Conservation (phyloP, 1,140 invertebrate genomes). For the Temnothorax nylanderi region DNA sequence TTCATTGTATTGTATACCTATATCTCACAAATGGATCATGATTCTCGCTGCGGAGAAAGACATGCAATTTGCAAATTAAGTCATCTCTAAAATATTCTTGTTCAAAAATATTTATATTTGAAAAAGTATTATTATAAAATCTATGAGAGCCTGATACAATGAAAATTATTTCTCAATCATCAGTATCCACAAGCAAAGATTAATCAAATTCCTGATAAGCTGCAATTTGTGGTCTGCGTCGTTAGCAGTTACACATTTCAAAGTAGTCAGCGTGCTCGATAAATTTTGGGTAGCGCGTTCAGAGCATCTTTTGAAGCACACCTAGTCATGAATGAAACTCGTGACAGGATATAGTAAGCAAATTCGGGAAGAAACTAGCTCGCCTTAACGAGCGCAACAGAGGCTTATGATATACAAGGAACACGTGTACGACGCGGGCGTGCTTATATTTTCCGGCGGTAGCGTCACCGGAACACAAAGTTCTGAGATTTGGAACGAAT, state of each 20-base stretch:
- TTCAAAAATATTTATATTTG: neutral
- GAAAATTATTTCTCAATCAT: too few species aligned
- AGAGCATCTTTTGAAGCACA: slow-evolving; percentile 1
- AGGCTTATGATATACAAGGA: slow-evolving; percentile 69
- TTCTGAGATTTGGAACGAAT: slow-evolving; percentile 43
- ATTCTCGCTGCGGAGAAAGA: neutral
- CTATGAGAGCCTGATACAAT: too few species aligned
- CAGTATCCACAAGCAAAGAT: neutral
- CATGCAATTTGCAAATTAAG: neutral
- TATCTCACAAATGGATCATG: neutral
- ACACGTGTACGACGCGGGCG: slow-evolving; percentile 64
- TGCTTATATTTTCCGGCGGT: slow-evolving; percentile 64
- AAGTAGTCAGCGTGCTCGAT: neutral
- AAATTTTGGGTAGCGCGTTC: neutral
- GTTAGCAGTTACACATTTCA: neutral
- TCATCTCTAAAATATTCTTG: neutral
- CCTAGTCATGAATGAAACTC: slow-evolving; percentile 63
- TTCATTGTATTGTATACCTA: neutral
- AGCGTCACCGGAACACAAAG: slow-evolving; percentile 29
- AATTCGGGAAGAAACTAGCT: slow-evolving; percentile 52
- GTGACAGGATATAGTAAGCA: slow-evolving; percentile 67
- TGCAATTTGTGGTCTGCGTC: neutral
- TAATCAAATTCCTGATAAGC: neutral
- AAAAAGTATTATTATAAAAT: neutral
- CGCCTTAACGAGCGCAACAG: slow-evolving; percentile 46